Percentiles rank a stretch among this genome's conserved stretches.
Evolutionary conservation across 2,888 invertebrate species (phyloP).

Genomic region (Macaria liturata): DNA sequence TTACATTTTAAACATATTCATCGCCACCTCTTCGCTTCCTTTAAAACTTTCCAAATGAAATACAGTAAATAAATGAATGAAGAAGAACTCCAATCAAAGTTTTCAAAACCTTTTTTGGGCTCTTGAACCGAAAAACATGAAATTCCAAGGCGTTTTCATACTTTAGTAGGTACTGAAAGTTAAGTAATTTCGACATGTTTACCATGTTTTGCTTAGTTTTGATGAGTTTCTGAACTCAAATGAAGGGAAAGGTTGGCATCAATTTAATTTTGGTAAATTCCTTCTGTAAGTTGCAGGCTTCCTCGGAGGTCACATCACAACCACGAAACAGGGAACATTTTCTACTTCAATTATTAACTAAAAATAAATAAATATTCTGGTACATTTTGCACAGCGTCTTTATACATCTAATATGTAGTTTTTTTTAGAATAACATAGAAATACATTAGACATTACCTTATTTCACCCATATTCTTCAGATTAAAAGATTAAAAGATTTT

Average conservation of each 20-base stretch:
- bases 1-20: too few species aligned
- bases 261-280: conserved; percentile 18
- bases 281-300: conserved; percentile 6
- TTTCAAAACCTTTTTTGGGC: not conserved
- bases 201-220: conserved; percentile 21
- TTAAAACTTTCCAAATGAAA: too few species aligned
- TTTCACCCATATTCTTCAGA: too few species aligned
- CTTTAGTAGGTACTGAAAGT: conserved; percentile 7
- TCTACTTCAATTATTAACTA: too few species aligned
- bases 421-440: too few species aligned
- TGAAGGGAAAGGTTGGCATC: conserved; percentile 22
- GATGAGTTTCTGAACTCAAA: conserved; percentile 27
- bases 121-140: conserved; percentile 1
- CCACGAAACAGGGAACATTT: too few species aligned
- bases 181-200: conserved; percentile 17
- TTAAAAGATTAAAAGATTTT: too few species aligned
- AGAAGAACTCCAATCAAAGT: conserved; percentile 5
- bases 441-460: too few species aligned
- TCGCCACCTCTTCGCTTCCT: not conserved
- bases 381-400: too few species aligned
- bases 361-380: too few species aligned
- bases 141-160: conserved; percentile 2
- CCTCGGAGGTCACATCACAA: not conserved
- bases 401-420: too few species aligned
- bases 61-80: conserved; percentile 2